Evolutionary conservation across 2,797 vertebrate species (phyloP), one percentile per base, ranked within the genome.

Genomic region (Pelodytes ibericus): DNA sequence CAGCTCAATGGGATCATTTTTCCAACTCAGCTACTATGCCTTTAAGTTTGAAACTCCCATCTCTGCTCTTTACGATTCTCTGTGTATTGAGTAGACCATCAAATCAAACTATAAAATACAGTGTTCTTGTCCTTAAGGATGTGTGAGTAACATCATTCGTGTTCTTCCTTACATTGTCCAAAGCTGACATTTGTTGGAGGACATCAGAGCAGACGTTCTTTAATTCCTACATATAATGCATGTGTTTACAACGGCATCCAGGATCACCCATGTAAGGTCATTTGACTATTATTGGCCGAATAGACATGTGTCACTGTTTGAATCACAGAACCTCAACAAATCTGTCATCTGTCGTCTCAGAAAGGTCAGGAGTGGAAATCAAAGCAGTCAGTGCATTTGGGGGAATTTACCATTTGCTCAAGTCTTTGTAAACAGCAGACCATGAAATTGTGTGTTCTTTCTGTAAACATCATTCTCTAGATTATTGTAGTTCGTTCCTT

Each of bases 391-490:
- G 10, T 8, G 16, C 20, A 15, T 16, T 18, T 13, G 22, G 22
- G 10, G 61, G 25, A 15, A 39, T 64, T 27, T 57, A 49, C 49
- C 16, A 29, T 63, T 66, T 74, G 41, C 26, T 65, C 13, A 49
- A 20, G 24, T 18, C 41, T 51, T 41, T 72, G 44, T 51, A 72
- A 49, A 72, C 59, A 30, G 22, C 8, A 1, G n/a, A 58, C 61
- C 62, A 31, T 74, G 72, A 74, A 74, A 74, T 66, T 44, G 26
- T 63, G 39, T 53, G 44, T 51, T 67, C 44, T 67, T 67, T 67
- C 64, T 11, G 64, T 53, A 67, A 67, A 67, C 64, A 53, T 29
- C 41, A 30, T 66, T 49, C 63, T 44, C 18, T 67, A 44, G 16
- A 9, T 31, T 67, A 51, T 11, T 29, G 16, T 20, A 24, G 16